Evolutionary conservation across 2,888 invertebrate genomes (phyloP).

Genomic region (Suillia variegata): DNA sequence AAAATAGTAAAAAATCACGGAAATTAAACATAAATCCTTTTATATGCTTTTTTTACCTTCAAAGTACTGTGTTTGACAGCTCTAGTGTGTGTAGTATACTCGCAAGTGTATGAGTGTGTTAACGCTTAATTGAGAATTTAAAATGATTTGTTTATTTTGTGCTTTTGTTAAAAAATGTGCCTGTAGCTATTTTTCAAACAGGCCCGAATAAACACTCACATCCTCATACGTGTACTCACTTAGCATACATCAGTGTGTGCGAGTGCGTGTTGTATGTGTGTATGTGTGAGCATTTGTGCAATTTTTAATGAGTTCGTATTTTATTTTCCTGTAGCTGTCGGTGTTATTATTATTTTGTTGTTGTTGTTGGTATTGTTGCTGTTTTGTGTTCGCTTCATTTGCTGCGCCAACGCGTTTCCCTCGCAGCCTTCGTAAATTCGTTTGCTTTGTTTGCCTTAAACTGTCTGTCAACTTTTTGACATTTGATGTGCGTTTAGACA

Average conservation of each 20-base stretch:
- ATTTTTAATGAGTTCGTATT: constrained; percentile 46
- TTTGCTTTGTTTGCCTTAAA: background rate
- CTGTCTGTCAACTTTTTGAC: constrained; percentile 24
- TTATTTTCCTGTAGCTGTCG: constrained; percentile 24
- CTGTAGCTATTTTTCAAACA: constrained; percentile 35
- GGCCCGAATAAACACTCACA: constrained; percentile 14
- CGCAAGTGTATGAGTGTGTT: constrained; percentile 26
- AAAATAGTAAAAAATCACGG: no score
- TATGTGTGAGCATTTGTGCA: constrained; percentile 31
- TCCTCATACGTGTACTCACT: constrained; percentile 15
- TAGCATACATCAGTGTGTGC: constrained; percentile 8
- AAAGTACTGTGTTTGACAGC: background rate
- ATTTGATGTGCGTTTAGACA: constrained; percentile 26
- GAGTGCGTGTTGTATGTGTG: constrained; percentile 14
- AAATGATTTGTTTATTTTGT: constrained; percentile 51
- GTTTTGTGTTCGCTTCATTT: constrained; percentile 18
- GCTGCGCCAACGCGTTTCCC: constrained; percentile 22
- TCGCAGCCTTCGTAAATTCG: constrained; percentile 18
- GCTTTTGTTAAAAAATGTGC: constrained; percentile 47
- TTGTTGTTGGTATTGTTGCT: background rate
- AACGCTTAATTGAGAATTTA: constrained; percentile 53
- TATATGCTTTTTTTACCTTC: no score
- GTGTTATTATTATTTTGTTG: constrained; percentile 4
- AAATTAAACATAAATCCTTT: no score
- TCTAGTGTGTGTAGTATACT: background rate